Evolutionary conservation across 2,888 invertebrate species (phyloP).

Genomic region (Agrotis exclamationis): DNA sequence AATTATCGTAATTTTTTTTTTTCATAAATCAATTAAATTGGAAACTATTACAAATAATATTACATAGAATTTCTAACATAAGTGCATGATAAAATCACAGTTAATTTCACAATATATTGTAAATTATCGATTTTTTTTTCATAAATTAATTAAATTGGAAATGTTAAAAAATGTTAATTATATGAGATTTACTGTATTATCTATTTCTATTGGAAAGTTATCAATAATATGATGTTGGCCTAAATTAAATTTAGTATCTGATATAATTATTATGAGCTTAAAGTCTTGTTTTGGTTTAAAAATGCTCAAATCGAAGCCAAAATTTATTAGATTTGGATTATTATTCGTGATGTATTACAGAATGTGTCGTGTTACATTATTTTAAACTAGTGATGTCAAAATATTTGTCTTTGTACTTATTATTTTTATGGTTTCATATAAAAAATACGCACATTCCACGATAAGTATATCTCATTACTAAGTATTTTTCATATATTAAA

Average conservation of each 20-base stretch:
- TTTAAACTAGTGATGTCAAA: constrained; percentile 18
- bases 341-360: constrained; percentile 19
- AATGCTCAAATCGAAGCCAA: constrained; percentile 79
- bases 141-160: constrained; percentile 25
- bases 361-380: not conserved
- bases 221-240: constrained; percentile 65
- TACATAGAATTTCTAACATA: constrained; percentile 40
- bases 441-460: not conserved
- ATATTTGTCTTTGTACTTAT: not conserved
- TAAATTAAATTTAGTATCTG: constrained; percentile 60
- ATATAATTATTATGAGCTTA: constrained; percentile 38
- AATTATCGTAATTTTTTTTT: no score
- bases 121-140: constrained; percentile 28
- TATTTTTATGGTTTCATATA: constrained; percentile 5
- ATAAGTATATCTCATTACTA: not conserved
- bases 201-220: constrained; percentile 57
- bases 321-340: constrained; percentile 68
- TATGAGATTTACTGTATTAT: constrained; percentile 42
- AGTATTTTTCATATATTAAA: constrained; percentile 11
- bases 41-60: constrained; percentile 49
- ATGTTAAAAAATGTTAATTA: constrained; percentile 34
- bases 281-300: constrained; percentile 34
- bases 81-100: constrained; percentile 42
- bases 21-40: no score
- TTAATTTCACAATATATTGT: constrained; percentile 32